Base-by-base conservation (phyloP, 2,797 vertebrate genomes). In the Jordanella pulchra region DNA sequence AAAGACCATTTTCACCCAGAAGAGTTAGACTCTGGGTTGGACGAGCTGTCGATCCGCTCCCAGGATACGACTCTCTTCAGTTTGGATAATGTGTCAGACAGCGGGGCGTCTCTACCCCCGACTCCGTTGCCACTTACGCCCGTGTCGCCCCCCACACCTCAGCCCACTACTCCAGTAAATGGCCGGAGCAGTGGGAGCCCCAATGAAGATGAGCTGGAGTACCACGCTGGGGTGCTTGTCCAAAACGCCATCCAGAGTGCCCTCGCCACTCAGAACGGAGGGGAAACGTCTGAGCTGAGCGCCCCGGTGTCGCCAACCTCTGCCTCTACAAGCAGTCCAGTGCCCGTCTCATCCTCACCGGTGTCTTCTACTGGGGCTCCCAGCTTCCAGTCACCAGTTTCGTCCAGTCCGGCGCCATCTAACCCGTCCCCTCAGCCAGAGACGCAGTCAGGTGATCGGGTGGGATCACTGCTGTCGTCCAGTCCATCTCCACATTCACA, bases 1-100 rank as follows among this genome's bases (percentile, higher is more conserved):
- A 75, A 95, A 78, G 93, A 94, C 82, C 94, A 92, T n/a, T 95
- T 95, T 70, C 89, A 94, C 73, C 95, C 93, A 6, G 97, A 99
- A 67, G 98, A 99, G 89, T 95, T 96, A 0, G 97, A 98, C 92
- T 99, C 97, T 0, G 98, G 97, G 58, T 88, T 99, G 84, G 97
- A 99, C 77, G 97, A 98, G 67, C 71, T 98, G 68, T 99, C 97
- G 0, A 87, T 99, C 68, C 95, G 96, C 82, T 99, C 97, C 79
- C 97, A 98, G 94, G 97, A 98, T 85, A 98, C 97, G 6, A 96
- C 97, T 58, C 94, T 96, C 77, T 97, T 98, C 67, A 97, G 97
- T 90, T 94, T 97, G 96, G 97, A 98, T 88, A 98, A 96, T 63
- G 89, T 98, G 66, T 99, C 97, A 0, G 97, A 99, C 89, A 97